Evolutionary conservation across 2,888 invertebrate genomes (phyloP).

Genomic region (Leucophora obtusa): DNA sequence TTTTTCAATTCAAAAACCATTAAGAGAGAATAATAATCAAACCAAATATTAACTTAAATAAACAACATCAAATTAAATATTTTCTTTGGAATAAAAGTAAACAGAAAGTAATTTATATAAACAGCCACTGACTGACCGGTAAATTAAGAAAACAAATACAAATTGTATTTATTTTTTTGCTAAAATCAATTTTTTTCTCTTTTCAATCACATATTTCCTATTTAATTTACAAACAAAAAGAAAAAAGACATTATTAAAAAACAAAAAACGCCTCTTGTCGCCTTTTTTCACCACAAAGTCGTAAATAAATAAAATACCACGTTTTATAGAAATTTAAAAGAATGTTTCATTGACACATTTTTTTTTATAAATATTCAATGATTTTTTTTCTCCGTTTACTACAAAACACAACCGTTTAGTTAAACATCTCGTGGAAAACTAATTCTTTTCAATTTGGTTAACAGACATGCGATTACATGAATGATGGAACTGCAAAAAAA

Average conservation of each 20-base stretch:
- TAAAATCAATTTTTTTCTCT: not conserved
- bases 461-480: not conserved
- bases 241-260: not conserved
- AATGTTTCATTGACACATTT: slow-evolving; percentile 2
- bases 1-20: not conserved
- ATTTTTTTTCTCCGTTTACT: slow-evolving; percentile 17
- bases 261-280: not conserved
- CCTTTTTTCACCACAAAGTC: not conserved
- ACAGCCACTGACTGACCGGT: slow-evolving; percentile 24
- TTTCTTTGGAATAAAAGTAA: not conserved
- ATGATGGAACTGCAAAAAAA: not conserved
- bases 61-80: not conserved
- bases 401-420: slow-evolving; percentile 33
- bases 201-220: not conserved
- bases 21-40: not conserved
- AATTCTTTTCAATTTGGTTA: slow-evolving; percentile 26
- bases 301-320: not conserved
- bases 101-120: not conserved
- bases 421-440: slow-evolving; percentile 57
- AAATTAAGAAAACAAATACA: slow-evolving; percentile 8
- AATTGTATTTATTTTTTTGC: not conserved
- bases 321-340: not conserved
- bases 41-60: not conserved
- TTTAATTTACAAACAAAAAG: not conserved
- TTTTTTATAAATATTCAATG: not conserved